These are phyloP conservation scores for Dorcus parallelipipedus DNA, from an alignment of 2,888 invertebrate species.

Conservation along the genomic window DNA sequence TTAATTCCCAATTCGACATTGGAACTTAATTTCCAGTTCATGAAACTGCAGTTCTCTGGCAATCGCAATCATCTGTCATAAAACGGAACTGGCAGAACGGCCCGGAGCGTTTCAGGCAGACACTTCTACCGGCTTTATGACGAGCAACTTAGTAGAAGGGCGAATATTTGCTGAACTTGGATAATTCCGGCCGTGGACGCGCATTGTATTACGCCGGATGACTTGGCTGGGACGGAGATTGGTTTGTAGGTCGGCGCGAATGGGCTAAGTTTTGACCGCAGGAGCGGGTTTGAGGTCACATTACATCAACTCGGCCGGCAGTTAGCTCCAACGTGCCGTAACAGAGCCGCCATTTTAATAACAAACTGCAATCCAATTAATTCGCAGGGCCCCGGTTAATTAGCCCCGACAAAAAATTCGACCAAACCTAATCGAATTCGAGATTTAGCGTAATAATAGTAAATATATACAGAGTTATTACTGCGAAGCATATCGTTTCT, in stretches of 20 bases:
- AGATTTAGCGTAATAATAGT: too few relatives aligned
- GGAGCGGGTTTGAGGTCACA: slow-evolving; percentile 28
- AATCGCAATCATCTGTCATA: too few relatives aligned
- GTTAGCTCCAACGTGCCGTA: slow-evolving; percentile 1
- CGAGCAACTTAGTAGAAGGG: neutral
- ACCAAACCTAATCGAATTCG: too few relatives aligned
- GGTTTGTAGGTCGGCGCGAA: slow-evolving; percentile 22
- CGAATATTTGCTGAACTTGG: neutral
- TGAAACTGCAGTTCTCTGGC: too few relatives aligned
- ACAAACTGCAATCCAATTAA: slow-evolving; percentile 20
- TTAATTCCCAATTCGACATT: too few relatives aligned
- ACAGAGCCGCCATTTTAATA: slow-evolving; percentile 26
- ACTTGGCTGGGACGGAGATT: slow-evolving; percentile 21
- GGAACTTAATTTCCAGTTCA: too few relatives aligned
- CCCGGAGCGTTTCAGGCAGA: too few relatives aligned
- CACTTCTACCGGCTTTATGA: too few relatives aligned
- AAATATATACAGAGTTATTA: too few relatives aligned
- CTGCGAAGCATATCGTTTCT: too few relatives aligned
- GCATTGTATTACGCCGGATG: slow-evolving; percentile 11
- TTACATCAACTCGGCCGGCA: slow-evolving; percentile 20
- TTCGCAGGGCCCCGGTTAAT: neutral
- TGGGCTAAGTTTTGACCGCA: slow-evolving; percentile 26
- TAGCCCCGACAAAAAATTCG: neutral
- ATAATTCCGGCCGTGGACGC: neutral
- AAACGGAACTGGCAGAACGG: too few relatives aligned